Base-by-base conservation (phyloP, 1,140 invertebrate genomes). In the Stratiolaelaps scimitus region DNA sequence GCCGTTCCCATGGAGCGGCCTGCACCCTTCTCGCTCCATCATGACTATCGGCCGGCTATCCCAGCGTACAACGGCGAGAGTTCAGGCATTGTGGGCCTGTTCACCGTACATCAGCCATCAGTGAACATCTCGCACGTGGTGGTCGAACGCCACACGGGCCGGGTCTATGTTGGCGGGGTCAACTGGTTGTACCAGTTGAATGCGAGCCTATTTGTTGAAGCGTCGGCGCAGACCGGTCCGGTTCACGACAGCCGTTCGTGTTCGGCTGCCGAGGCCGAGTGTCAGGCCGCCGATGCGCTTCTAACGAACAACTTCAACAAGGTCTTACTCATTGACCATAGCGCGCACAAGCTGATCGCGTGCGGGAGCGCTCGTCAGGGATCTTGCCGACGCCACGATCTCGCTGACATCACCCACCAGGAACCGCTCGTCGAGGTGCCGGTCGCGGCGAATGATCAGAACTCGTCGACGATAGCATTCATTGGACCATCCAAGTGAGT, bases 401-500 rank as follows among this genome's bases (percentile, higher is more conserved):
- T 91, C 70, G 81, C 81, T 47, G 87, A 92, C 76, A 87, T 97
- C 71, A 86, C 84, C 44, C 76, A 82, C 13, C 78, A 81, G 44
- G 82, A 85, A 0, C 81, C 86, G 64, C 86, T 88, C 70, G 80
- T 89, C 65, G 81, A 85, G 0, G 79, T 81, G 34, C 85, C 87
- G 67, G 84, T 96, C 7, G 92, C 94, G 5, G 89, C 93, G 0
- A 95, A 94, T 73, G 91, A 93, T 75, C 86, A 88, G 67, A 81
- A 81, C 66, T 87, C 91, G 0, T 92, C 91, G 0, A 94, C 91
- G 0, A 91, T 87, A 70, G 91, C 90, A 0, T 97, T 94, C 74
- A 88, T 97, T 64, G 92, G 91, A 0, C 91, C 91, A 0, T 86
- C 91, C 69, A 82, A 85, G 53, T 90, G 90, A 71, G 83, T 83